Evolutionary conservation across 2,888 invertebrate genomes (phyloP), one percentile per base, ranked within the genome.

Genomic region (Cephus runcator): DNA sequence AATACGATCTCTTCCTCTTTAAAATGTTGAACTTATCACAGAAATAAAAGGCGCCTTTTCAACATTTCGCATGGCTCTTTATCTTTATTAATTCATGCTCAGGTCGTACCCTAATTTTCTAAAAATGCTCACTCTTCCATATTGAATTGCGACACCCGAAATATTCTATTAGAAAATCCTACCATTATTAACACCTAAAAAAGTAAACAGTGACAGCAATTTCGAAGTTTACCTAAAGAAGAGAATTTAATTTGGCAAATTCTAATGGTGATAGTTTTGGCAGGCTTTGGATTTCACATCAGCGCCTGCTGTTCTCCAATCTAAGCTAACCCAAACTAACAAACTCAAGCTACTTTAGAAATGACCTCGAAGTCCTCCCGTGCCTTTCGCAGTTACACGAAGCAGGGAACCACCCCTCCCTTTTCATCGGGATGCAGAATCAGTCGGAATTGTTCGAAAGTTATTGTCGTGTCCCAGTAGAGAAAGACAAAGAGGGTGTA

Each of bases 371-470:
- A 2, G 1, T 23, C 56, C 56, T 56, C 56, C 56, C 4, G 56
- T 15, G 56, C 23, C 56, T 56, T 9, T 56, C 56, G 9, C 56
- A 56, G 56, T 56, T 56, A 1, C 56, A 56, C 56, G 9, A 56
- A 40, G 6, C 23, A 9, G 40, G 9, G 40, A 9, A 23, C 15
- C 40, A 15, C 9, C 23, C 11, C 34, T 56, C 69, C 78, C 80
- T 81, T 80, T 80, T 83, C 80, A 79, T 82, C 83, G 77, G 75
- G 79, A 83, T 83, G 82, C 83, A 77, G 80, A 83, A 82, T 80
- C 83, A 76, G 83, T 83, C 73, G 79, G 76, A 78, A 83, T 80
- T 82, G 83, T 82, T 82, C 79, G 75, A 34, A 34, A 56, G 56
- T 56, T 56, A 56, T 56, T 56, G 56, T 23, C 56, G 56, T 56